Base-by-base conservation (phyloP, 2,797 vertebrate genomes). In the Periophthalmus magnuspinnatus region DNA sequence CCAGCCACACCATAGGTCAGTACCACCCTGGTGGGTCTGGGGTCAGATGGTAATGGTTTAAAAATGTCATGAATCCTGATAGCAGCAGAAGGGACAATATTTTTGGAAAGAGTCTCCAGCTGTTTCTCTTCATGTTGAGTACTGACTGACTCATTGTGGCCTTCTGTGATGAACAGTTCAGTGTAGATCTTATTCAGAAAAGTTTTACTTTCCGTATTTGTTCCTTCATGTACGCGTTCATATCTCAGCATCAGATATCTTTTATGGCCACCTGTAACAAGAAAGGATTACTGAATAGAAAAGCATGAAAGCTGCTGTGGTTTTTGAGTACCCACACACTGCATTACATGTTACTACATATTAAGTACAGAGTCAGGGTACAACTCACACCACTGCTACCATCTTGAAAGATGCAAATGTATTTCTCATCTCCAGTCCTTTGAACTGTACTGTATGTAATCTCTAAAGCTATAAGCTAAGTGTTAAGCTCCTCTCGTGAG, bases 81-180 rank as follows among this genome's bases (percentile, higher is more conserved):
- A 1, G 38, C 21, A 24, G 13, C 41, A 41, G 22, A 16, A 32
- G 21, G 13, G 22, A 8, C 24, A 32, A 45, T 64, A 2, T 38
- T 63, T 24, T 64, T 61, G 19, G 34, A 61, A 3, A 36, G 59
- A 38, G 19, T 41, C 34, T 61, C 62, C 41, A 48, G 21, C 24
- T 16, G 21, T 21, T 22, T 48, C 62, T 45, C 62, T 21, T 64
- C 62, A 64, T 64, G 38, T 47, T 64, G 62, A 13, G 45, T 48
- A 24, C 8, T 48, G 45, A 47, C 41, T 19, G 22, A 34, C 28
- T 64, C 62, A 64, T 41, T 48, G 38, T 24, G 41, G 11, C 62
- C 62, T 4, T 48, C 62, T 64, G 62, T 64, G n/a, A 64, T 64
- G 41, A 47, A 64, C n/a, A 64, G 62, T 22, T 64, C 62, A 64